phyloP scores from a whole-genome alignment of 2,888 invertebrate genomes.

The Urechis unicinctus region DNA sequence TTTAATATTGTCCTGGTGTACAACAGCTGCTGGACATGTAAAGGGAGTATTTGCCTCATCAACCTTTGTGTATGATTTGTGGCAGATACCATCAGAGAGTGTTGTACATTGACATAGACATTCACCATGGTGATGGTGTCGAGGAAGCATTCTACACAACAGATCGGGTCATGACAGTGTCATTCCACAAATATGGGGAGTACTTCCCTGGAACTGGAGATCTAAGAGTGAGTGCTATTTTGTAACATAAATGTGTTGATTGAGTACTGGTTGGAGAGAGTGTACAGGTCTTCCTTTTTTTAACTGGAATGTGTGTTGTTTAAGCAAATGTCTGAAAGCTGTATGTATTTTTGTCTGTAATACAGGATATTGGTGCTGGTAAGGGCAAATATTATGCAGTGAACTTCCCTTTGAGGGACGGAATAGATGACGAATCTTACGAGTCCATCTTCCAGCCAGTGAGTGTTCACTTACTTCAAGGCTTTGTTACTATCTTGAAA shows the following conservation, averaged over 20 bases:
- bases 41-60: no score
- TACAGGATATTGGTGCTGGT: constrained; percentile 90
- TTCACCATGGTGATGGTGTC: constrained; percentile 77
- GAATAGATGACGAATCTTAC: constrained; percentile 77
- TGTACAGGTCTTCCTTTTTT: no score
- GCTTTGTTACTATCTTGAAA: not conserved
- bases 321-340: no score
- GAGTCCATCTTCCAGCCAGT: constrained; percentile 75
- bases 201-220: constrained; percentile 89
- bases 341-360: not conserved
- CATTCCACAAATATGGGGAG: constrained; percentile 97
- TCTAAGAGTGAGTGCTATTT: constrained; percentile 17
- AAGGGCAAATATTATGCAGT: constrained; percentile 94
- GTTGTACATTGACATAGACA: constrained; percentile 96
- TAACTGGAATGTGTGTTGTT: no score
- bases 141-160: constrained; percentile 97
- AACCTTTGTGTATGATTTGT: no score
- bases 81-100: constrained; percentile 87
- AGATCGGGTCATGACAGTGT: constrained; percentile 97
- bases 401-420: constrained; percentile 95
- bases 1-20: no score
- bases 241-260: no score
- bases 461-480: no score
- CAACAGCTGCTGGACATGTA: no score
- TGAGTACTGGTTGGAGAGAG: no score